Evolutionary conservation across 1,140 invertebrate species (phyloP), one percentile per base, ranked within the genome.

Genomic region (Notospermus geniculatus): DNA sequence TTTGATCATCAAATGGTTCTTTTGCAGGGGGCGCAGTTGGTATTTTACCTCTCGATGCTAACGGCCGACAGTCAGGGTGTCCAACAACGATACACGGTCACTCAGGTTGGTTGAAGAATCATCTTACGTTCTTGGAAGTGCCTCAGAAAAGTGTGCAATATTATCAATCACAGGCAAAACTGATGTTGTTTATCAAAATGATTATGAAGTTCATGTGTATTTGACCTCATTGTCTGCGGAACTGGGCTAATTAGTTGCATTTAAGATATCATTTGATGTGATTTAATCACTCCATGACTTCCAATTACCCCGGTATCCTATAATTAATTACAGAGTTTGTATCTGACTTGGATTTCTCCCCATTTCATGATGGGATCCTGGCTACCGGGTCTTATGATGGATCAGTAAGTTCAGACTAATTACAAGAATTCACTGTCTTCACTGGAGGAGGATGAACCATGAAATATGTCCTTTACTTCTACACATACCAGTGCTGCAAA

Each of bases 311-410:
- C n/a, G n/a, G n/a, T n/a, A n/a, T n/a, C n/a, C n/a, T 54, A 29
- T 68, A 89, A 91, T 83, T 22, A 65, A 90, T 93, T 80, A 86
- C 89, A 52, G 93, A 95, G 74, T 92, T 92, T 36, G 90, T 95
- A 25, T 93, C 91, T n/a, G 93, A 95, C 80, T 89, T 96, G 86
- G 90, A 92, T 71, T 96, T 97, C 75, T 95, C 91, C 43, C 93
- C 92, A 39, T 95, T 95, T 82, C 91, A 96, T 80, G 93, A 95
- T 84, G 91, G 91, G 27, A 82, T 96, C 25, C 80, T 97, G 62
- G 88, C 91, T 13, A 95, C 93, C 55, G 91, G 91, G 53, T 94
- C 93, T 36, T 90, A 92, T 80, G 93, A 97, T 60, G 69, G 69
- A 17, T 70, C 69, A 28, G 79, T 80, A 68, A 74, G 72, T 68